phyloP scores from a whole-genome alignment of 2,888 invertebrate genomes.

The Lumbricus terrestris region DNA sequence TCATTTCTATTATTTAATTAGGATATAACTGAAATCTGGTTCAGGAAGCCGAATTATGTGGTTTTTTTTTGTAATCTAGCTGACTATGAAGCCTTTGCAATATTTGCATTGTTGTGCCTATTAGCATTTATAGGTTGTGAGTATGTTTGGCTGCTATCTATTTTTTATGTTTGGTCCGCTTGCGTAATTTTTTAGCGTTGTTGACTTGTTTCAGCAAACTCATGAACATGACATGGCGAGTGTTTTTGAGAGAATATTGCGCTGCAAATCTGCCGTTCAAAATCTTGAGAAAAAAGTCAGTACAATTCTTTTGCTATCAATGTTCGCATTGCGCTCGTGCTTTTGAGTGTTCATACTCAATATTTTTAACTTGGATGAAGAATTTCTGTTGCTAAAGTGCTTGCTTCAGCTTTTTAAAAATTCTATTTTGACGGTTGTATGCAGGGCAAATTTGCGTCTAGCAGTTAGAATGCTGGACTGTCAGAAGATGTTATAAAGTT shows the following conservation, averaged over 20 bases:
- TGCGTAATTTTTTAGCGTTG: neutral
- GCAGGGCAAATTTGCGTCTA: too few relatives aligned
- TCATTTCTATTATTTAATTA: too few relatives aligned
- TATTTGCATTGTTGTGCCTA: neutral
- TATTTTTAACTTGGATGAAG: too few relatives aligned
- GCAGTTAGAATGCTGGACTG: too few relatives aligned
- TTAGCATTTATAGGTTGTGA: neutral
- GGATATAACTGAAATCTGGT: too few relatives aligned
- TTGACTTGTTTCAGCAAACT: conserved; percentile 10
- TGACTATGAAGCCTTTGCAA: neutral
- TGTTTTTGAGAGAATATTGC: conserved; percentile 31
- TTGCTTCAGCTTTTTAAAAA: too few relatives aligned
- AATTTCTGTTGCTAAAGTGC: too few relatives aligned
- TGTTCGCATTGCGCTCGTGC: neutral
- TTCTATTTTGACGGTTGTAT: too few relatives aligned
- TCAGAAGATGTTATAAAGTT: too few relatives aligned
- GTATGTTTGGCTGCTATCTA: neutral
- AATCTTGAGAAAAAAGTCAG: conserved; percentile 37
- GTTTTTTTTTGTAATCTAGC: neutral
- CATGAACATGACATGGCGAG: conserved; percentile 11
- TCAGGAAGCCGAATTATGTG: too few relatives aligned
- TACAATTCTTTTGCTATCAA: neutral
- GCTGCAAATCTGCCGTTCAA: conserved; percentile 30
- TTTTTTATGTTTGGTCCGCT: neutral
- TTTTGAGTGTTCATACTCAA: neutral